Conservation (phyloP, 2,113 vertebrate genomes). For the Campylomormyrus tamandua region DNA sequence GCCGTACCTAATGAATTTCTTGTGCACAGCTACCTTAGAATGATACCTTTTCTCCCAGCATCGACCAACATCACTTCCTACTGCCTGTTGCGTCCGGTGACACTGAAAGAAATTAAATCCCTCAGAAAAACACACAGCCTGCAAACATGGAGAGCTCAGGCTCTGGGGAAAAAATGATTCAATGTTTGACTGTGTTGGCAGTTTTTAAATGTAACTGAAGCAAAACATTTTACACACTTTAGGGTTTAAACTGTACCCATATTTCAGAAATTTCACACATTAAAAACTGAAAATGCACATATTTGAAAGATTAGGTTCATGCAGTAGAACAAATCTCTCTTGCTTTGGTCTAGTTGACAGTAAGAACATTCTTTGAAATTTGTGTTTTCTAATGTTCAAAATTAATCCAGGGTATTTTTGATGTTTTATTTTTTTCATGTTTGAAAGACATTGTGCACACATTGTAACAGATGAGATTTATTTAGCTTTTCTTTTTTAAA, state of each 20-base stretch:
- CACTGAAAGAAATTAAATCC: background rate
- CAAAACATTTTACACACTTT: background rate
- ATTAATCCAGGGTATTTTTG: background rate
- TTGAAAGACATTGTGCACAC: background rate
- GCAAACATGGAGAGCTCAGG: background rate
- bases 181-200: background rate
- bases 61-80: background rate
- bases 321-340: background rate
- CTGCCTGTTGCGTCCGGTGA: background rate
- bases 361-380: background rate
- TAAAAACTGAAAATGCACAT: background rate
- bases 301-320: background rate
- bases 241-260: background rate
- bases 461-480: background rate
- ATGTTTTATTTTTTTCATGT: background rate
- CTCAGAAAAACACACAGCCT: background rate
- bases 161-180: background rate
- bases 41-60: background rate
- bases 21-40: background rate
- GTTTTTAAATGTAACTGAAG: background rate
- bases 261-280: background rate
- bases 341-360: background rate
- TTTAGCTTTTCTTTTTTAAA: background rate
- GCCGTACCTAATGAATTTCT: no score
- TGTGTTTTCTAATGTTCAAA: constrained; percentile 1